A percentile compares a stretch with the other conserved stretches of the same genome.
Conservation (phyloP, 2,797 vertebrate genomes). For the Pseudochirops corinnae region DNA sequence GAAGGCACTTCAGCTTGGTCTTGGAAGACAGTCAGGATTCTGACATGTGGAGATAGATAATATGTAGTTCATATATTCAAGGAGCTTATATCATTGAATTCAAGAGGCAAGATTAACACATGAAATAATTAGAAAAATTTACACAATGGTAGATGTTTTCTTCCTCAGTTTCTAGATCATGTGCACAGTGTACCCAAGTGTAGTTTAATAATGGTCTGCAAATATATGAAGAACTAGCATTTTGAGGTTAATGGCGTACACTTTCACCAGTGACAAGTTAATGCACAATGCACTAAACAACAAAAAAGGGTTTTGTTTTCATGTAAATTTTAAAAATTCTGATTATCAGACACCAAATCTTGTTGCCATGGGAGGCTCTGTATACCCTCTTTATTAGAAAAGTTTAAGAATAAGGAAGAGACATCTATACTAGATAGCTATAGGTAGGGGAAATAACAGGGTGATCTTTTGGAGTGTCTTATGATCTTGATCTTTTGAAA, state of each 20-base stretch:
- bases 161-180: not conserved
- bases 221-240: not conserved
- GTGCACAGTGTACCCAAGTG: not conserved
- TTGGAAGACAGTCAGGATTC: too few relatives aligned
- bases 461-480: not conserved
- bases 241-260: not conserved
- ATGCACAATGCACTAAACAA: not conserved
- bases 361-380: not conserved
- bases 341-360: not conserved
- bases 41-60: too few relatives aligned
- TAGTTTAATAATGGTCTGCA: not conserved
- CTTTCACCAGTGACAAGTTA: not conserved
- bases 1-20: too few relatives aligned
- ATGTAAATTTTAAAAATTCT: not conserved
- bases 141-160: not conserved
- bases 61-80: too few relatives aligned
- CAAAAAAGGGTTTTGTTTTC: not conserved
- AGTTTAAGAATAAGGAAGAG: not conserved
- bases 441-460: not conserved
- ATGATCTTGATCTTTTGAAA: not conserved
- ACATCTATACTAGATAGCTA: not conserved
- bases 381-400: not conserved
- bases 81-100: too few relatives aligned
- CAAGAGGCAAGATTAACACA: not conserved
- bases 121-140: not conserved